These are phyloP conservation scores for Allophyes oxyacanthae DNA, from an alignment of 2,888 invertebrate genomes.

Conservation along the genomic window DNA sequence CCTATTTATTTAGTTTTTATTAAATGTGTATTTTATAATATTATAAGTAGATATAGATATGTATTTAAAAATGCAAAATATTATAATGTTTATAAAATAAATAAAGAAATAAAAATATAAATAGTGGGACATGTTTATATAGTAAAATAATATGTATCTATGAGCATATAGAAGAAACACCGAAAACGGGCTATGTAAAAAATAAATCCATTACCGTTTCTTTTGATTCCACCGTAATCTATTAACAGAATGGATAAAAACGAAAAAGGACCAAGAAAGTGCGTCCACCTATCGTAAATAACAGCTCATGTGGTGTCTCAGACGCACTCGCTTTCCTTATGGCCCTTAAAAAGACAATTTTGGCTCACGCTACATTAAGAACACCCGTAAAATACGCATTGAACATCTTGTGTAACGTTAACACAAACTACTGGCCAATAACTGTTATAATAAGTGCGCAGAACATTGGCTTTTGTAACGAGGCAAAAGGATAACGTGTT, in stretches of 20 bases:
- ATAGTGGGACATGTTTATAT: too few species aligned
- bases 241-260: constrained; percentile 39
- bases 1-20: too few species aligned
- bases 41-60: too few species aligned
- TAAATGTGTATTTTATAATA: too few species aligned
- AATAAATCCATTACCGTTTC: constrained; percentile 46
- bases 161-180: constrained; percentile 8
- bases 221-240: constrained; percentile 41
- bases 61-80: too few species aligned
- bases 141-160: neutral
- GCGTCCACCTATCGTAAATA: constrained; percentile 65
- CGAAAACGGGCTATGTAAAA: constrained; percentile 11
- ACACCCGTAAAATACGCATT: constrained; percentile 52
- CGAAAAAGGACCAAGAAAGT: constrained; percentile 36
- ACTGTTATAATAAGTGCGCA: constrained; percentile 43
- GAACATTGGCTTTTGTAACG: constrained; percentile 33
- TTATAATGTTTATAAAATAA: too few species aligned
- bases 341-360: constrained; percentile 68
- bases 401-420: constrained; percentile 39
- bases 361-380: constrained; percentile 67
- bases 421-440: constrained; percentile 36
- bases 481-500: constrained; percentile 21
- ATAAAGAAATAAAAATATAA: too few species aligned
- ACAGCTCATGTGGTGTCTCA: constrained; percentile 59
- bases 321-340: constrained; percentile 58